Percentiles rank a stretch among this genome's conserved stretches.
Evolutionary conservation across 2,888 invertebrate species (phyloP).

Genomic region (Anorthoa munda): DNA sequence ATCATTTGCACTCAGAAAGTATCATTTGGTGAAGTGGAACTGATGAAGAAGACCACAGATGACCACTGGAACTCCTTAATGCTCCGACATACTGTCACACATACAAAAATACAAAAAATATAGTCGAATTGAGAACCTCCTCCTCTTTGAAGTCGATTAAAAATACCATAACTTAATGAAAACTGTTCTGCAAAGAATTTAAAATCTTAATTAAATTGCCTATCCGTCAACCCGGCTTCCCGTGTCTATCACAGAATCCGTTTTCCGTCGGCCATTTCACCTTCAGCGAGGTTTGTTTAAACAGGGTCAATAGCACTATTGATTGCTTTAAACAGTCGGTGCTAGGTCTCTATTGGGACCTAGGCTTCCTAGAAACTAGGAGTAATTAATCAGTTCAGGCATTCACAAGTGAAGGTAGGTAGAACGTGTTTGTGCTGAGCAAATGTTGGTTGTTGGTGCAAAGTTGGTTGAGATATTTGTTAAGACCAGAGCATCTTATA

Average conservation of each 20-base stretch:
- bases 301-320: constrained; percentile 17
- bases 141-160: no score
- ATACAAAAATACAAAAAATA: no score
- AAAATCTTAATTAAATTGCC: not conserved
- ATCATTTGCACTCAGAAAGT: no score
- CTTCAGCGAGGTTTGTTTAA: not conserved
- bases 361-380: constrained; percentile 2
- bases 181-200: not conserved
- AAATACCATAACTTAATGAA: not conserved
- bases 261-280: not conserved
- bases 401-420: not conserved
- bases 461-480: not conserved
- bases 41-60: no score
- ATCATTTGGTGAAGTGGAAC: no score
- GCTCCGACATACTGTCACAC: no score
- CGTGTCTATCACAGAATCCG: no score
- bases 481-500: not conserved
- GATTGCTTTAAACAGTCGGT: constrained; percentile 23
- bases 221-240: not conserved
- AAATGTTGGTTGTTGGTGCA: constrained; percentile 6
- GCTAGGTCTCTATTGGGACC: constrained; percentile 17
- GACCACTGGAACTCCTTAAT: no score
- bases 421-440: constrained; percentile 1
- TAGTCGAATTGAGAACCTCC: no score
- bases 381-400: constrained; percentile 20